A percentile compares a stretch with the other conserved stretches of the same genome.
phyloP scores from a whole-genome alignment of 2,888 invertebrate genomes.

The Eilema depressum region DNA sequence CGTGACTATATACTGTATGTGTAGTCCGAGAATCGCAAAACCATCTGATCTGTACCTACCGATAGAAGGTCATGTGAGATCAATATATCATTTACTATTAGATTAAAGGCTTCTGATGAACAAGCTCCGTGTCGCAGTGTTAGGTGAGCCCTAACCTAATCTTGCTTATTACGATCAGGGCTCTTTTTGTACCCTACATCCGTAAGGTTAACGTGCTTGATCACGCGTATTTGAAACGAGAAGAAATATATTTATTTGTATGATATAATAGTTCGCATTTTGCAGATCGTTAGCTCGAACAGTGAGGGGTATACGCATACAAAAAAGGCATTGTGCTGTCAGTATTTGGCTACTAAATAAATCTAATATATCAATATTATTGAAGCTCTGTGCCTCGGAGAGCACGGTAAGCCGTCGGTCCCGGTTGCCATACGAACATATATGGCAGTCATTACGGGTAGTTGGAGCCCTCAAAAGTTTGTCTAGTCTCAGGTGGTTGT shows the following conservation, averaged over 20 bases:
- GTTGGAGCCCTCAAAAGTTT: no score
- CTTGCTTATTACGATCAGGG: neutral
- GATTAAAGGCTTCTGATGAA: neutral
- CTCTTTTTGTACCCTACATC: neutral
- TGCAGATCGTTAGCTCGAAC: no score
- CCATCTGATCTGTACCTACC: neutral
- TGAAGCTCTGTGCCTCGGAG: no score
- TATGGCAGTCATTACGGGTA: no score
- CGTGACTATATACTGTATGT: neutral
- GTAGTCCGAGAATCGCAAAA: neutral
- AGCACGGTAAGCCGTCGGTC: no score
- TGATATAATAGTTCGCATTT: neutral
- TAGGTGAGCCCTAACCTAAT: neutral
- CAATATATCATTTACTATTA: conserved; percentile 1
- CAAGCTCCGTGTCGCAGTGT: neutral
- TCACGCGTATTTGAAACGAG: neutral
- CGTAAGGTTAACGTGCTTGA: no score
- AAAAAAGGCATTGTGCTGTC: no score
- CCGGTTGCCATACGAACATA: no score
- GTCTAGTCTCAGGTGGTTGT: no score
- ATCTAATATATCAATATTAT: no score
- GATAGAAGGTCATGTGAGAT: neutral
- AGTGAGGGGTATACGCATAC: no score
- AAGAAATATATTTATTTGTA: neutral
- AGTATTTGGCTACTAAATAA: no score